Evolutionary conservation across 2,797 vertebrate genomes (phyloP).

Genomic region (Lycodopsis pacificus): DNA sequence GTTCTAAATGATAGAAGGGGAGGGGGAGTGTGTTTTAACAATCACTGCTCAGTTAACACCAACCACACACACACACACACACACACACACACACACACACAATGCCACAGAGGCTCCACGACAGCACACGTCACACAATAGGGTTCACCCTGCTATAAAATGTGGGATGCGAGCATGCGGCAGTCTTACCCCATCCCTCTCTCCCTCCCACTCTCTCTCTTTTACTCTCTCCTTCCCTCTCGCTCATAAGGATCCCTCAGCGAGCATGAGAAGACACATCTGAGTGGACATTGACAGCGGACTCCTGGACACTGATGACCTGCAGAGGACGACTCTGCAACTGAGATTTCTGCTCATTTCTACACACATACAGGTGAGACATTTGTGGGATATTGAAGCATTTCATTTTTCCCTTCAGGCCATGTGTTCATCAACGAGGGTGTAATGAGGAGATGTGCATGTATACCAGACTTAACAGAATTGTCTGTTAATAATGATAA

Average conservation of each 20-base stretch:
- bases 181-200: slow-evolving; percentile 62
- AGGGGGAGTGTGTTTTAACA: slow-evolving; percentile 25
- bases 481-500: background rate
- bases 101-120: slow-evolving; percentile 73
- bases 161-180: slow-evolving; percentile 71
- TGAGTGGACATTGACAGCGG: slow-evolving; percentile 64
- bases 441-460: background rate
- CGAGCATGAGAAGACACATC: slow-evolving; percentile 64
- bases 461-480: background rate
- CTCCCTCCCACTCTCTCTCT: slow-evolving; percentile 44
- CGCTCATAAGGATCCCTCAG: slow-evolving; percentile 59
- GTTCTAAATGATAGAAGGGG: slow-evolving; percentile 12
- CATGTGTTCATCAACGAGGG: background rate
- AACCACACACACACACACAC: slow-evolving; percentile 53
- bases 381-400: background rate
- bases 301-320: slow-evolving; percentile 59
- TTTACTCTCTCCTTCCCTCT: slow-evolving; percentile 34
- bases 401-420: background rate
- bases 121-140: slow-evolving; percentile 90
- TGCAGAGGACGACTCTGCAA: slow-evolving; percentile 23
- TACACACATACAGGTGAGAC: slow-evolving; percentile 73
- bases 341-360: slow-evolving; percentile 56
- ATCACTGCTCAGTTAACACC: slow-evolving; percentile 52
- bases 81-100: slow-evolving; percentile 57
- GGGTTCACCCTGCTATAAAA: slow-evolving; percentile 89